Percentiles rank a stretch among this genome's conserved stretches.
These are phyloP conservation scores for Promerops cafer DNA, from an alignment of 2,113 vertebrate genomes.

Conservation along the genomic window DNA sequence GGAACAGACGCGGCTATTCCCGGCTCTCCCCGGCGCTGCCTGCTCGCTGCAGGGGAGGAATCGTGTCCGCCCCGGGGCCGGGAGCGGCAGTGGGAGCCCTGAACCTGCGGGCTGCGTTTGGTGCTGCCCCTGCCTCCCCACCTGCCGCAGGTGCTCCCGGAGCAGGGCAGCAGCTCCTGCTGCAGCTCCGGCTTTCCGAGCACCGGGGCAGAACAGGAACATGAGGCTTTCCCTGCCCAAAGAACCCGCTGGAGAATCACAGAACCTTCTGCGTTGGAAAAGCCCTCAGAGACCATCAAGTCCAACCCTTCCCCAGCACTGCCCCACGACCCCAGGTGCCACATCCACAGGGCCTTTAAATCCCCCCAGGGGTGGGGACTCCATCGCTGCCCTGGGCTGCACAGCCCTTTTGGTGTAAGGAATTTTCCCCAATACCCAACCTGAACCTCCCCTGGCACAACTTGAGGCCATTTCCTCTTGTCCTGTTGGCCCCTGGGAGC, in stretches of 20 bases:
- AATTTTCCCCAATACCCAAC: not conserved
- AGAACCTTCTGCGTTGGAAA: not conserved
- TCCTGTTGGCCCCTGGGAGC: not conserved
- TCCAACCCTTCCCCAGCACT: not conserved
- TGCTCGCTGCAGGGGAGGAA: not conserved
- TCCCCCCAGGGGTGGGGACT: not conserved
- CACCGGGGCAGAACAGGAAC: fast-evolving
- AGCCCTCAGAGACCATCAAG: not conserved
- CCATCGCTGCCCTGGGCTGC: not conserved
- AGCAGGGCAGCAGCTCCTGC: not conserved
- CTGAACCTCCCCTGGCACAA: no score
- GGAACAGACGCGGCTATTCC: not conserved
- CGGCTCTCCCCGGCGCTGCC: not conserved
- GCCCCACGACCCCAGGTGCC: fast-evolving
- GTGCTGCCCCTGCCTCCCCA: not conserved
- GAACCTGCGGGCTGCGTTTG: fast-evolving
- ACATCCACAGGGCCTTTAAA: not conserved
- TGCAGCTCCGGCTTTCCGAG: fast-evolving
- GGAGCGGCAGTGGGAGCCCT: not conserved
- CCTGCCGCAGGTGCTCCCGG: fast-evolving
- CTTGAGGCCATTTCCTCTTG: not conserved
- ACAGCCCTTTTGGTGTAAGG: not conserved
- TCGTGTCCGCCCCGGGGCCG: not conserved
- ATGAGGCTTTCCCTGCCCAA: not conserved
- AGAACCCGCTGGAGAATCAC: not conserved